These are phyloP conservation scores for Halcyon leucocephala DNA, from an alignment of 2,797 vertebrate species.

Conservation along the genomic window DNA sequence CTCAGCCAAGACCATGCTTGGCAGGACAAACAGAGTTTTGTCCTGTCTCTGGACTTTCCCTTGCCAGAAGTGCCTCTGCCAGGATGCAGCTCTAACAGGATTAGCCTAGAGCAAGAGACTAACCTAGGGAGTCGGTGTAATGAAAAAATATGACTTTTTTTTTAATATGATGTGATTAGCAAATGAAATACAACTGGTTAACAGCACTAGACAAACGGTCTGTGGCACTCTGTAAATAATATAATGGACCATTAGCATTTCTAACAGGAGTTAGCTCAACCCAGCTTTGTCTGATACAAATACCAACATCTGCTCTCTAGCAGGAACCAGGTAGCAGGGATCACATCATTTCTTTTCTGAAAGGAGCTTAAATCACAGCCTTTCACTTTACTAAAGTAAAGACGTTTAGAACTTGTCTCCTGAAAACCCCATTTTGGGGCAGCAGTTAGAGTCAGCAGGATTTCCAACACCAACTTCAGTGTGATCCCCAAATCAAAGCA, in stretches of 20 bases:
- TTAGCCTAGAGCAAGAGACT: not conserved
- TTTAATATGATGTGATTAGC: not conserved
- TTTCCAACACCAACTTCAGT: not conserved
- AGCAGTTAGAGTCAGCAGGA: not conserved
- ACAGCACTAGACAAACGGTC: not conserved
- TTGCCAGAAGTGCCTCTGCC: conserved; percentile 25
- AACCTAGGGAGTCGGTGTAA: not conserved
- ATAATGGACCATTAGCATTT: not conserved
- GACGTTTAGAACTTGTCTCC: not conserved
- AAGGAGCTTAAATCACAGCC: not conserved
- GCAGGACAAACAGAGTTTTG: conserved; percentile 19
- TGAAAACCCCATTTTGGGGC: not conserved
- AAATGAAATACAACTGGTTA: not conserved
- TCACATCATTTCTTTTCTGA: not conserved
- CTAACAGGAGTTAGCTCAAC: not conserved
- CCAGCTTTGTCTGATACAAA: not conserved
- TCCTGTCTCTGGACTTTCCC: not conserved
- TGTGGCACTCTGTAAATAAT: not conserved
- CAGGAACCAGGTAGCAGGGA: not conserved
- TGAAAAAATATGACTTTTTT: not conserved
- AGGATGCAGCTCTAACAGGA: conserved; percentile 36
- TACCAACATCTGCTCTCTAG: not conserved
- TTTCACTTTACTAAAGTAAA: not conserved
- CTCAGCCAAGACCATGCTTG: conserved; percentile 30
- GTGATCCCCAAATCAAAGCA: not conserved